Evolutionary conservation across 1,140 invertebrate genomes (phyloP), one percentile per base, ranked within the genome.

Genomic region (Aphaenogaster floridana): DNA sequence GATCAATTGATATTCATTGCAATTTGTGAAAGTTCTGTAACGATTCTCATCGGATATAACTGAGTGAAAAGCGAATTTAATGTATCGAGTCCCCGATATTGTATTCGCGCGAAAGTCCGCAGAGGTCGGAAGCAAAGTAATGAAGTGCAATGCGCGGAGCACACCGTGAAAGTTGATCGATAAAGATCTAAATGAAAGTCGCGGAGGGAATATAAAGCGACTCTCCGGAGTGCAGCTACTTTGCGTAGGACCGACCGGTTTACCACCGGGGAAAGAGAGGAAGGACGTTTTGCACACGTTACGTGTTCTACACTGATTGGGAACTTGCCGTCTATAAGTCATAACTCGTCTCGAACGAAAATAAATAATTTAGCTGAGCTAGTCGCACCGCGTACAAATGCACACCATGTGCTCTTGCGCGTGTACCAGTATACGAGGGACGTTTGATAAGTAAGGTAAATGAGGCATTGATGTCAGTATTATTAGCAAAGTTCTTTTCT

Each of bases 131-230:
- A 81, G 4, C 34, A 17, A 34, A 42, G 59, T 76, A 83, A 90
- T 85, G 84, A 81, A 80, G 63, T 78, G 66, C 77, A 69, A 91
- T 83, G 76, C 74, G 63, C 79, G 84, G 66, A 87, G 61, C 59
- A 77, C 61, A 87, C 66, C 42, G 90, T 91, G 89, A 91, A 91
- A 91, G 90, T 91, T 89, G 63, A 89, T 89, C 83, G 89, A 91
- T 91, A 91, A 91, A 61, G 87, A 91, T 91, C 89, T 91, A 88
- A 90, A 91, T 88, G 90, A 91, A 91, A 88, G 90, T 91, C 84
- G 89, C 81, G 81, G 76, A 72, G 59, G 59, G 59, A 83, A 83
- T 86, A 86, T 84, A 86, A 91, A 86, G 79, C 61, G 85, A 66
- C 63, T 88, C 50, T 90, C 50, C 52, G 2, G 61, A 69, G 61